These are phyloP conservation scores for Enteromius thamalakanensis DNA, from an alignment of 2,797 vertebrate genomes.

Conservation along the genomic window DNA sequence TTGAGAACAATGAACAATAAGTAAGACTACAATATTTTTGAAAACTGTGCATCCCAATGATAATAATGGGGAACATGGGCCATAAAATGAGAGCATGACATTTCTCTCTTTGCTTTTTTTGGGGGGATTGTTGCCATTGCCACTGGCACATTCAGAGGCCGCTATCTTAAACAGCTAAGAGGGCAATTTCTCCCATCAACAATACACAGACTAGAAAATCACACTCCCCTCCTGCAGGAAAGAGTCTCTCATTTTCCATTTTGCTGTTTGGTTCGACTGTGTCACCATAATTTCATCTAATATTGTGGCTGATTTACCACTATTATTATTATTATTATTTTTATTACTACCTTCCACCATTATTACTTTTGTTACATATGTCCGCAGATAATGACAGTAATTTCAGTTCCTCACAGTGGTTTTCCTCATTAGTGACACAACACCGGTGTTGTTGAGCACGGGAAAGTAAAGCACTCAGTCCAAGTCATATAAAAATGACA, in stretches of 20 bases:
- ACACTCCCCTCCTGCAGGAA: conserved; percentile 63
- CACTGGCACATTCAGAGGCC: conserved; percentile 68
- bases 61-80: conserved; percentile 15
- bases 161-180: conserved; percentile 57
- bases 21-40: not conserved
- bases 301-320: conserved; percentile 75
- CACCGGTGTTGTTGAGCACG: conserved; percentile 9
- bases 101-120: conserved; percentile 70
- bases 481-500: conserved; percentile 3
- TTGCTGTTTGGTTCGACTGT: conserved; percentile 70
- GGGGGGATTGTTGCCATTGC: conserved; percentile 72
- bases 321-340: conserved; percentile 73
- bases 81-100: conserved; percentile 33
- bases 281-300: conserved; percentile 75
- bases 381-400: conserved; percentile 54
- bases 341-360: conserved; percentile 55
- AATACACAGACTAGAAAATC: conserved; percentile 44
- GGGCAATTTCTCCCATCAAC: conserved; percentile 55
- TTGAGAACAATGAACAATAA: not conserved
- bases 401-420: conserved; percentile 42
- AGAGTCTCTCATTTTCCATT: conserved; percentile 70
- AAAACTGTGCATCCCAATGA: not conserved
- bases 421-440: conserved; percentile 40
- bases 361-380: conserved; percentile 53
- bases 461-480: conserved; percentile 25